A percentile compares a stretch with the other conserved stretches of the same genome.
These are phyloP conservation scores for Eciton burchellii DNA, from an alignment of 1,140 invertebrate species.

Conservation along the genomic window DNA sequence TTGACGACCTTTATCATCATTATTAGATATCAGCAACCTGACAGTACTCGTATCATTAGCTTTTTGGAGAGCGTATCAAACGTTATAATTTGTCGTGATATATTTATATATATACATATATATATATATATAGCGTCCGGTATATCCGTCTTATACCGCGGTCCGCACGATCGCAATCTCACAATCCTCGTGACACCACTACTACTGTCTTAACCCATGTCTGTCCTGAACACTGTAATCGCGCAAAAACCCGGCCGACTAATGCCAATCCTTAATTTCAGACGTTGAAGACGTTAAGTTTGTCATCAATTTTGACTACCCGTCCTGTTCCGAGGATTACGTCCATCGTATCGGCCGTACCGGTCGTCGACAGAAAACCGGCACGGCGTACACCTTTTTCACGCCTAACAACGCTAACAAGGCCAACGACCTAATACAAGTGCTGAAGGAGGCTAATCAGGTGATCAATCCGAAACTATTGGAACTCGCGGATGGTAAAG, in stretches of 20 bases:
- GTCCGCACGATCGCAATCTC: constrained; percentile 31
- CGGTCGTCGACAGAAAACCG: constrained; percentile 96
- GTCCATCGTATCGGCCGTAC: constrained; percentile 99
- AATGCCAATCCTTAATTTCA: constrained; percentile 86
- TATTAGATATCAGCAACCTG: not conserved
- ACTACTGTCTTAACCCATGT: constrained; percentile 66
- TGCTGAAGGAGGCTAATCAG: constrained; percentile 98
- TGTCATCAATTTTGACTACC: constrained; percentile 99
- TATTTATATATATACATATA: no score
- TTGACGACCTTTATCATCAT: not conserved
- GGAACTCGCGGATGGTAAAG: constrained; percentile 87
- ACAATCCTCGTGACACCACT: constrained; percentile 62
- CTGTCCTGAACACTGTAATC: constrained; percentile 55
- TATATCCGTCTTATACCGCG: constrained; percentile 36
- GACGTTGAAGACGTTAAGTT: constrained; percentile 99
- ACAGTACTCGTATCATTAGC: constrained; percentile 5
- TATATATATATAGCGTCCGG: no score
- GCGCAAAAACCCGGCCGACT: constrained; percentile 3
- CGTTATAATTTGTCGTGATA: constrained; percentile 36
- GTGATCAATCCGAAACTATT: constrained; percentile 91
- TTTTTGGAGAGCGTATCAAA: constrained; percentile 60
- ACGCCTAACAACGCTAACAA: constrained; percentile 97
- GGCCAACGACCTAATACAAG: constrained; percentile 96
- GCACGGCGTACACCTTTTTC: constrained; percentile 99
- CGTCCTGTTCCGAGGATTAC: constrained; percentile 99